A percentile compares a stretch with the other conserved stretches of the same genome.
phyloP scores from a whole-genome alignment of 1,140 invertebrate species.

The Pseudoatta argentina region DNA sequence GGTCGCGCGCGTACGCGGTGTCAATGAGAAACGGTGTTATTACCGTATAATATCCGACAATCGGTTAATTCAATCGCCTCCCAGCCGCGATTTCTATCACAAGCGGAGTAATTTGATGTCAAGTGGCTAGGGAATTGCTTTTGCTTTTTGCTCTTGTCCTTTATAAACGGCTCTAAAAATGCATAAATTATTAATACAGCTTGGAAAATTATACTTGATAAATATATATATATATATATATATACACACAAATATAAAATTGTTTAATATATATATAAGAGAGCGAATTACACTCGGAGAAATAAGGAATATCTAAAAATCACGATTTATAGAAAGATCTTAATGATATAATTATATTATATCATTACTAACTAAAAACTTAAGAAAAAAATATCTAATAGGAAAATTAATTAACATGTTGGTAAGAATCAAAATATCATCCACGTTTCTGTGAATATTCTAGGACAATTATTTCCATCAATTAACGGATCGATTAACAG shows the following conservation, averaged over 20 bases:
- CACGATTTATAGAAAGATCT: not conserved
- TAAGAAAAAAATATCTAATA: not conserved
- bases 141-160: not conserved
- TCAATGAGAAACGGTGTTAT: conserved; percentile 40
- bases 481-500: conserved; percentile 45
- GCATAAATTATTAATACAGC: conserved; percentile 13
- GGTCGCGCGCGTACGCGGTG: conserved; percentile 10
- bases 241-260: not conserved
- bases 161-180: not conserved
- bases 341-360: not conserved
- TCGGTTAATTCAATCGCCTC: conserved; percentile 48
- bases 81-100: conserved; percentile 45
- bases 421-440: not conserved
- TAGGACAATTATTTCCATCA: conserved; percentile 47
- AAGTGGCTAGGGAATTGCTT: conserved; percentile 24
- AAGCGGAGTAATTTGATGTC: conserved; percentile 15
- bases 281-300: not conserved
- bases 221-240: too few relatives aligned
- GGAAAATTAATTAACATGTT: not conserved
- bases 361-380: not conserved
- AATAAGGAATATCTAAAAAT: not conserved
- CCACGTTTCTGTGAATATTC: conserved; percentile 7
- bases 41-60: conserved; percentile 38
- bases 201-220: not conserved
- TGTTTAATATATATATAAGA: not conserved